These are phyloP conservation scores for Chiroxiphia lanceolata DNA, from an alignment of 2,797 vertebrate genomes.

Conservation along the genomic window DNA sequence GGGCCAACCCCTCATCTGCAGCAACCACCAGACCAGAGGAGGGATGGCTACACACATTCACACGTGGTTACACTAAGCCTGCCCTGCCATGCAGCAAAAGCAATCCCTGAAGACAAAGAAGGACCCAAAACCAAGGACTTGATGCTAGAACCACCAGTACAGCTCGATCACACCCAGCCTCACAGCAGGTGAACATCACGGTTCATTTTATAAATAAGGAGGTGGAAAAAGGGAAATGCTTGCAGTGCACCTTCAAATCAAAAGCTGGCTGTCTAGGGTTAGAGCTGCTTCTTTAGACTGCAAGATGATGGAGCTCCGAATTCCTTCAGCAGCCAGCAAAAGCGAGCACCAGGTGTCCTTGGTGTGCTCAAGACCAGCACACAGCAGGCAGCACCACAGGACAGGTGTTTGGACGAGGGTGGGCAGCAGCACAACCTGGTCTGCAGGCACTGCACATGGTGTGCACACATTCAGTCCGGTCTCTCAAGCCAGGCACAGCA, in stretches of 20 bases:
- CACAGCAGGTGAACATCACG: no score
- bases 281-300: not conserved
- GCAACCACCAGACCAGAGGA: accelerated
- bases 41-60: not conserved
- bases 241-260: not conserved
- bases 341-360: accelerated
- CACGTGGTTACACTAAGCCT: not conserved
- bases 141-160: not conserved
- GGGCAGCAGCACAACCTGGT: not conserved
- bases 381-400: not conserved
- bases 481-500: not conserved
- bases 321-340: not conserved
- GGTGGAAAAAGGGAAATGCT: not conserved
- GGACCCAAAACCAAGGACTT: not conserved
- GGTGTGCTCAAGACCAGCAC: not conserved
- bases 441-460: accelerated
- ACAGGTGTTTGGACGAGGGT: not conserved
- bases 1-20: accelerated
- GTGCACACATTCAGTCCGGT: not conserved
- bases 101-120: not conserved
- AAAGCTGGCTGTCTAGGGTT: not conserved
- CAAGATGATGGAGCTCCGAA: not conserved
- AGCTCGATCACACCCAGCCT: not conserved
- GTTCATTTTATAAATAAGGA: not conserved
- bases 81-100: not conserved